Evolutionary conservation across 2,888 invertebrate species (phyloP), one percentile per base, ranked within the genome.

Genomic region (Nomada fabriciana): DNA sequence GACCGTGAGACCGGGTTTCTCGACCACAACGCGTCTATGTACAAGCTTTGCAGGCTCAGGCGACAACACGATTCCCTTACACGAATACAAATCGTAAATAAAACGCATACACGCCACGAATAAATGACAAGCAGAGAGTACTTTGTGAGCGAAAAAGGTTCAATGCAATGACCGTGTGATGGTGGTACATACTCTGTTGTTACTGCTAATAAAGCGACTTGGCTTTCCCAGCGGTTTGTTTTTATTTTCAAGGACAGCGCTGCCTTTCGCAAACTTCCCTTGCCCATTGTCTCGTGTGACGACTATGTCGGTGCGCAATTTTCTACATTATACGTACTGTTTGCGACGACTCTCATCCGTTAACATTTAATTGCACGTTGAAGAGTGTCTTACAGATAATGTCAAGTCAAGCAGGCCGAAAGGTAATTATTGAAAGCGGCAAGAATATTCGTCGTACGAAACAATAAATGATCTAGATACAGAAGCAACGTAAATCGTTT

Each of bases 41-140:
- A 36, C 36, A 36, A 36, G 36, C 25, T 60, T 50, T 29, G 53
- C 69, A 71, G 63, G 29, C 18, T 43, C 2, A 25, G 75, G 65
- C 25, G 53, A 25, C 76, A 67, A 55, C 36, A 52, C 50, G 25
- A 69, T n/a, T 55, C 23, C 52, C 20, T 63, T 42, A 36, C 13
- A 67, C 15, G 43, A 23, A 52, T 65, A 43, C 43, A 64, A 60
- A 64, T 23, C 43, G 18, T 47, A 65, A 29, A 23, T 36, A 50
- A 68, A 61, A 73, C 55, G 61, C 53, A 69, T 13, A 75, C 36
- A 25, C 13, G 52, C n/a, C 15, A 68, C 11, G 55, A 50, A 60
- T 36, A 74, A 57, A 55, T 57, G 50, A 60, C 53, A 69, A 74
- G 70, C 59, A 71, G 47, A 15, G 72, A 50, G 55, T 59, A 52